These are phyloP conservation scores for Barnardius zonarius DNA, from an alignment of 2,113 vertebrate genomes.

Conservation along the genomic window DNA sequence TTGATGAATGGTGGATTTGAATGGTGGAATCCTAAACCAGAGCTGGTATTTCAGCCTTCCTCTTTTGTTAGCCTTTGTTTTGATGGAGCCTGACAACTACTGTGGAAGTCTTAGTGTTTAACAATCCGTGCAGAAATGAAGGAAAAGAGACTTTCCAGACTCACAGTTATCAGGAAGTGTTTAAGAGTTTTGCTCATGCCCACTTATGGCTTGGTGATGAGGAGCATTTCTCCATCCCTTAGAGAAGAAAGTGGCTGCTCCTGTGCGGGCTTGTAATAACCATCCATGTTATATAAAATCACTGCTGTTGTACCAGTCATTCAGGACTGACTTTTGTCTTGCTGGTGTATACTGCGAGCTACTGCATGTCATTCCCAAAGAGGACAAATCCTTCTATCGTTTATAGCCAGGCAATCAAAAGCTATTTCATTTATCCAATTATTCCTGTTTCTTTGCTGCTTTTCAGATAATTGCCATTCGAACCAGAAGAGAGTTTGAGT, in stretches of 20 bases:
- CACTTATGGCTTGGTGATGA: neutral
- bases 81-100: neutral
- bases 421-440: slow-evolving; percentile 29
- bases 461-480: slow-evolving; percentile 44
- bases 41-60: neutral
- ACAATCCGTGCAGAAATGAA: neutral
- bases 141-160: neutral
- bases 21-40: neutral
- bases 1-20: neutral
- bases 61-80: neutral
- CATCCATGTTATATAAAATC: neutral
- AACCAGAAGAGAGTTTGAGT: slow-evolving; percentile 41
- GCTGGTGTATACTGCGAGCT: neutral
- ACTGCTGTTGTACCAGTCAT: neutral
- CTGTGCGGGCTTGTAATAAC: neutral
- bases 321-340: neutral
- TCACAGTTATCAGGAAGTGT: neutral
- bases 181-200: neutral
- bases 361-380: neutral
- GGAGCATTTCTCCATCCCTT: neutral
- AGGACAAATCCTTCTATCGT: neutral
- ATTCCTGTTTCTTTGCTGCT: slow-evolving; percentile 15
- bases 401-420: slow-evolving; percentile 26
- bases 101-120: neutral
- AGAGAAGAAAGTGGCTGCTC: neutral